Base-by-base conservation (phyloP, 1,140 invertebrate genomes). In the Megalopta genalis region DNA sequence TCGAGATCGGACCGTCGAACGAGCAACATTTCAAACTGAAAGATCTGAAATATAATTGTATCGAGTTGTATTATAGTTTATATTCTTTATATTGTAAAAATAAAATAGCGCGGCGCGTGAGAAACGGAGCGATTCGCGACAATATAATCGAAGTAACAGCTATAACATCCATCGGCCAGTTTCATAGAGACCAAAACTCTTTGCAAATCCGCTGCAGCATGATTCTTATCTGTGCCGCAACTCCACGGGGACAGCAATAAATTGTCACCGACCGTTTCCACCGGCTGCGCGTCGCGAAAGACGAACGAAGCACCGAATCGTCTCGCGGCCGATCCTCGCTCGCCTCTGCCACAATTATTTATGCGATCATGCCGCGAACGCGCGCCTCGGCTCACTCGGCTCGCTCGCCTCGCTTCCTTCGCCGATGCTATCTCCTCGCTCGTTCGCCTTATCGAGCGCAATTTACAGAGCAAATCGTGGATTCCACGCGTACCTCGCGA, bases 391-490 rank as follows among this genome's bases (percentile, higher is more conserved):
- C 2, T 60, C 12, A 42, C 23, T 60, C 42, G 42, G 2, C 32
- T 32, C n/a, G n/a, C n/a, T n/a, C n/a, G n/a, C n/a, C 12, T 46
- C 42, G 7, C n/a, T 60, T 37, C 25, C 25, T 63, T 18, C 32
- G 21, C 5, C 32, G 62, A 64, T 64, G 7, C 62, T 39, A 64
- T 46, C 60, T 62, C 25, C 16, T 32, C 10, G 14, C 60, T 14
- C 27, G 60, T 25, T n/a, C 32, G 16, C 25, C 62, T 65, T 74
- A 54, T 74, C 62, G n/a, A 7, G 2, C 2, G 21, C 8, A 39
- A 74, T 74, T 74, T 74, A 37, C 42, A 9, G n/a, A 18, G 46
- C 62, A 32, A 69, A 67, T 37, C 65, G 23, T 57, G 49, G 27
- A 52, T 52, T 32, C 10, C 16, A 7, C 66, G 59, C 39, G 25